Evolutionary conservation across 2,797 vertebrate species (phyloP).

Genomic region (Babyrousa celebensis): DNA sequence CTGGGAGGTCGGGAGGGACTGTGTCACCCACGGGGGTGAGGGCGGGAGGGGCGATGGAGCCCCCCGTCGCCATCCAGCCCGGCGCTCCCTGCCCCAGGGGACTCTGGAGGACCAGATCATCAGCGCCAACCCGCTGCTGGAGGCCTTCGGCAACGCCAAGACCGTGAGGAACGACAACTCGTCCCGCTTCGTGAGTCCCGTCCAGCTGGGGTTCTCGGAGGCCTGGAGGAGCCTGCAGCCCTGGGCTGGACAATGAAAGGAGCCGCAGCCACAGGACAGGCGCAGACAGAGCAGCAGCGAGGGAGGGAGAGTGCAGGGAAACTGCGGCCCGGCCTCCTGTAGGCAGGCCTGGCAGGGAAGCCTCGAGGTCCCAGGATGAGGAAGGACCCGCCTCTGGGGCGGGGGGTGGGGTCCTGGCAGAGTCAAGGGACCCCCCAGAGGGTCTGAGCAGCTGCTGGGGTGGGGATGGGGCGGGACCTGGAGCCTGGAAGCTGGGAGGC

Average conservation of each 20-base stretch:
- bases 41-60: background rate
- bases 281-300: background rate
- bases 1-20: background rate
- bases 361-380: background rate
- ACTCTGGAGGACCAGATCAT: conserved; percentile 91
- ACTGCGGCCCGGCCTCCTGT: background rate
- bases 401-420: background rate
- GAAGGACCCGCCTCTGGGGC: background rate
- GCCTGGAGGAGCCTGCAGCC: background rate
- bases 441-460: fast-evolving
- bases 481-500: fast-evolving
- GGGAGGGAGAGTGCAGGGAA: background rate
- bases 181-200: conserved; percentile 90
- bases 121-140: conserved; percentile 90
- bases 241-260: background rate
- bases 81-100: conserved; percentile 82
- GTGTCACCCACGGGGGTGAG: fast-evolving
- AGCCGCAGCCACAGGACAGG: background rate
- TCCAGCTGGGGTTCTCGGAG: background rate
- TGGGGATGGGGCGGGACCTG: background rate
- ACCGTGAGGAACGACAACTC: conserved; percentile 92
- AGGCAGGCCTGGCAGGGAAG: background rate
- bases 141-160: conserved; percentile 92
- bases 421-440: background rate
- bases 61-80: background rate